A percentile compares a stretch with the other conserved stretches of the same genome.
Evolutionary conservation across 2,888 invertebrate genomes (phyloP).

Genomic region (Rhabditophanes sp.): DNA sequence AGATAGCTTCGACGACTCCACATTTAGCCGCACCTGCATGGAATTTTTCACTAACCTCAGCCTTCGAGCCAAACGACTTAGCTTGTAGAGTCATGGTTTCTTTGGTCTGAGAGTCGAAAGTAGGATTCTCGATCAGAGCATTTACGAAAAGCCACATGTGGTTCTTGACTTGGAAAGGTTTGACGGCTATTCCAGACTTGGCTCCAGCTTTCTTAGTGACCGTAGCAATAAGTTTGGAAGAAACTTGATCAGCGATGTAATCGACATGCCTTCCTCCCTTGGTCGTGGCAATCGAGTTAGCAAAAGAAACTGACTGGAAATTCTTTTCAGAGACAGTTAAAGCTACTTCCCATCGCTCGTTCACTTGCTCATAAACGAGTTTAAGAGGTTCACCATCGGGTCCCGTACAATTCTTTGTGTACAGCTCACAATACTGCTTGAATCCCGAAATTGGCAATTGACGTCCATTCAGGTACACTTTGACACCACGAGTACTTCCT

Average conservation of each 20-base stretch:
- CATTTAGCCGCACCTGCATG: no score
- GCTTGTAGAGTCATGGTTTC: slow-evolving; percentile 91
- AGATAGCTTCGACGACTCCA: slow-evolving; percentile 79
- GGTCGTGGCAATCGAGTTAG: slow-evolving; percentile 92
- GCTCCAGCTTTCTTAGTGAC: slow-evolving; percentile 74
- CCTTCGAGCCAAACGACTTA: slow-evolving; percentile 89
- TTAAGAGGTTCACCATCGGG: slow-evolving; percentile 62
- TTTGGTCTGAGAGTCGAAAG: slow-evolving; percentile 98
- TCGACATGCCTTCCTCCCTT: slow-evolving; percentile 97
- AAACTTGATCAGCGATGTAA: slow-evolving; percentile 72
- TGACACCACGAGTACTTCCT: slow-evolving; percentile 69
- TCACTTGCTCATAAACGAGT: slow-evolving; percentile 62
- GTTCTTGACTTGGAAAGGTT: slow-evolving; percentile 81
- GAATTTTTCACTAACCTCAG: slow-evolving; percentile 71
- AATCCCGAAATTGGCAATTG: slow-evolving; percentile 66
- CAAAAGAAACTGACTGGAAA: slow-evolving; percentile 94
- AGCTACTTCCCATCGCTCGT: slow-evolving; percentile 87
- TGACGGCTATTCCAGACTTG: slow-evolving; percentile 72
- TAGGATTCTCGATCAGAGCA: slow-evolving; percentile 91
- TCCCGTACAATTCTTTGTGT: slow-evolving; percentile 65
- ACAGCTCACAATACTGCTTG: slow-evolving; percentile 86
- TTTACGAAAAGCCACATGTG: slow-evolving; percentile 96
- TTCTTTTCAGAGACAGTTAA: slow-evolving; percentile 62
- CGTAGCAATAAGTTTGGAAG: slow-evolving; percentile 70
- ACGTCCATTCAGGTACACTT: slow-evolving; percentile 76